Evolutionary conservation across 2,113 vertebrate species (phyloP), one percentile per base, ranked within the genome.

Genomic region (Halcyon senegalensis): DNA sequence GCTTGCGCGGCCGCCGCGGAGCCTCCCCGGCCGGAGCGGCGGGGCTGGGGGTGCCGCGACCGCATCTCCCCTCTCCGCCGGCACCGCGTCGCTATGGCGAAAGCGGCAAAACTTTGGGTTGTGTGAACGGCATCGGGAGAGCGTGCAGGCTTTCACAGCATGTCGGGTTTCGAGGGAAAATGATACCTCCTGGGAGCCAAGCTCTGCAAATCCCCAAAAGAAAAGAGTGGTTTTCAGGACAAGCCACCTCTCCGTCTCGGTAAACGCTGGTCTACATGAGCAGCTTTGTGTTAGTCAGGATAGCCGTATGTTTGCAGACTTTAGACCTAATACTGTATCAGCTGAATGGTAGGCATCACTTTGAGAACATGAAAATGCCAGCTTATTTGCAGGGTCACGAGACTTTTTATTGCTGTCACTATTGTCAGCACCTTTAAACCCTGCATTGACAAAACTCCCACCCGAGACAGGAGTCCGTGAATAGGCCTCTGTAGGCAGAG

Each of bases 51-150:
- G 6, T 44, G 56, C 5, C 11, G n/a, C 31, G 37, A 18, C 43
- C 48, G 24, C 23, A 4, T 53, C 9, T 28, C n/a, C n/a, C 15
- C 41, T 43, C 41, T 48, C 33, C 7, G 28, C 11, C 39, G 21
- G 18, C 58, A 2, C 50, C 8, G 82, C 25, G 5, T 25, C 72
- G 53, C 69, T 10, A 21, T 14, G 69, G 60, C 60, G 21, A 55
- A 51, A n/a, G 48, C 25, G 23, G 37, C 67, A 73, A 89, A 96
- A 96, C 89, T 95, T 95, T 80, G 83, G 43, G 19, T 15, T 46
- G 35, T 12, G 16, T 4, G 72, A 53, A 13, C 13, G 35, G 28
- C 64, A 5, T 2, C n/a, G 31, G 37, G 23, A 33, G 25, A 53
- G 55, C 13, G 30, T 11, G 81, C n/a, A 16, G 90, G 59, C 35